phyloP scores from a whole-genome alignment of 2,888 invertebrate genomes.

The Dynastes grantii region DNA sequence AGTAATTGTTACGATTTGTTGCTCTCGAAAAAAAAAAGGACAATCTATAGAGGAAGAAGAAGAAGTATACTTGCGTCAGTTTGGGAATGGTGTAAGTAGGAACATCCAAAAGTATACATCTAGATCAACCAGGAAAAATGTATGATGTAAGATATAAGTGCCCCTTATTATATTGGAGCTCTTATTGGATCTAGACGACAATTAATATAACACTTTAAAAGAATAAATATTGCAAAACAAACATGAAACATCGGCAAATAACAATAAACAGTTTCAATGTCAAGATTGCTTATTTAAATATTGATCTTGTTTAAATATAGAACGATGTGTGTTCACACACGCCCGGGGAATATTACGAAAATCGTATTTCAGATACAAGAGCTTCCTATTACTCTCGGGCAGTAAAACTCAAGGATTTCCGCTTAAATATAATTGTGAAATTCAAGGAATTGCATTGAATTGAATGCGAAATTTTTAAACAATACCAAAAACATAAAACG shows the following conservation, averaged over 20 bases:
- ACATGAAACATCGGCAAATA: neutral
- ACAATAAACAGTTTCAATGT: slow-evolving; percentile 30
- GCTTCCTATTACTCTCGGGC: no score
- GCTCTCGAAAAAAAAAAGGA: neutral
- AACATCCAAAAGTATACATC: no score
- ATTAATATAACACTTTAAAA: neutral
- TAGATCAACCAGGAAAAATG: no score
- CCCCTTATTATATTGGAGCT: no score
- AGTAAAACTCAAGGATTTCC: no score
- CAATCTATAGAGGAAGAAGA: neutral
- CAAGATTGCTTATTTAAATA: slow-evolving; percentile 28
- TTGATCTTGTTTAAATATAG: slow-evolving; percentile 30
- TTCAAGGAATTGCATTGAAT: no score
- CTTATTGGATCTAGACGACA: neutral
- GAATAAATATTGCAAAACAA: slow-evolving; percentile 14
- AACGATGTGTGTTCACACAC: neutral
- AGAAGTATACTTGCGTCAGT: neutral
- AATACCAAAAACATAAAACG: no score
- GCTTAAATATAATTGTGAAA: no score
- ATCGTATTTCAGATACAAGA: neutral
- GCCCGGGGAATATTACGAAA: neutral
- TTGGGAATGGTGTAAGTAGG: no score
- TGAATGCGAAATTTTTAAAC: no score
- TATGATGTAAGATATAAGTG: no score
- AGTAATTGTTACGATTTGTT: slow-evolving; percentile 7